These are phyloP conservation scores for Lasioglossum villosulum DNA, from an alignment of 2,888 invertebrate species.

Conservation along the genomic window DNA sequence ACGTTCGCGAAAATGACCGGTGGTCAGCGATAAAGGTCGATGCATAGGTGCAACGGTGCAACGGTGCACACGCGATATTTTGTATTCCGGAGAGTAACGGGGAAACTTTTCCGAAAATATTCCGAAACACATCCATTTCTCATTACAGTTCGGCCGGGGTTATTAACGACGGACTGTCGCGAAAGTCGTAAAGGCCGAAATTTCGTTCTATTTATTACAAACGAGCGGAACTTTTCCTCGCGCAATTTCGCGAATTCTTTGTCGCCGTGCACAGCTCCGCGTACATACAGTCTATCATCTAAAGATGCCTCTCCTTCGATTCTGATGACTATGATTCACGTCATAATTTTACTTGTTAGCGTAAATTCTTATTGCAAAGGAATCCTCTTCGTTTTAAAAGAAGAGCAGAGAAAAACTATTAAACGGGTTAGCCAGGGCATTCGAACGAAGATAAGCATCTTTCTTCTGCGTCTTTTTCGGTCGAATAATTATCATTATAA, in stretches of 20 bases:
- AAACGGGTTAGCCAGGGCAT: too few species aligned
- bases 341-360: too few species aligned
- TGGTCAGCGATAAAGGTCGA: neutral
- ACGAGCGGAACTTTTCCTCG: conserved; percentile 3
- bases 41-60: neutral
- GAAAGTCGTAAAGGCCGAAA: neutral
- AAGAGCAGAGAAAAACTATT: too few species aligned
- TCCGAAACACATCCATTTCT: neutral
- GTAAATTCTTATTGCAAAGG: too few species aligned
- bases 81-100: neutral
- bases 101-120: conserved; percentile 23
- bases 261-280: neutral
- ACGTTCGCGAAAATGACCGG: conserved; percentile 8
- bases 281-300: too few species aligned
- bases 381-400: too few species aligned
- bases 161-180: conserved; percentile 21
- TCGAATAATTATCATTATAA: too few species aligned
- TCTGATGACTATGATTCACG: neutral
- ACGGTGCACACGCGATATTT: neutral
- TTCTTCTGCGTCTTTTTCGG: too few species aligned
- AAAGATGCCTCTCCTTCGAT: neutral
- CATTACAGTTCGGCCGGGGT: neutral
- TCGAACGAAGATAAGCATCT: too few species aligned
- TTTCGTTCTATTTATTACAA: conserved; percentile 27
- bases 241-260: conserved; percentile 16